Percentiles rank a stretch among this genome's conserved stretches.
phyloP scores from a whole-genome alignment of 2,888 invertebrate species.

The Chaitophorus viminalis region DNA sequence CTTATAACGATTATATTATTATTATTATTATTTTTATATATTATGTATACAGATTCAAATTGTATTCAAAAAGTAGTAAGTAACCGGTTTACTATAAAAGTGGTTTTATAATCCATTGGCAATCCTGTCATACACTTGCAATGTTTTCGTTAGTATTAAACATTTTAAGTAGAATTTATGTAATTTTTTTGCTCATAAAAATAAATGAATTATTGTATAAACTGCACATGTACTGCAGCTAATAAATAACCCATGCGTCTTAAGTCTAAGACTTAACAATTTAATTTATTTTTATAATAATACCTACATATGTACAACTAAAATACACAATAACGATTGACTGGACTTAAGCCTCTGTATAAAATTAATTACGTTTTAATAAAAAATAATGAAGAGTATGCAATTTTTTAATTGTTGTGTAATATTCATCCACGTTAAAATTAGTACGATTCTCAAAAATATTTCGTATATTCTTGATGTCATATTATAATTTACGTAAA shows the following conservation, averaged over 20 bases:
- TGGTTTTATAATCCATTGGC: constrained; percentile 39
- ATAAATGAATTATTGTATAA: constrained; percentile 28
- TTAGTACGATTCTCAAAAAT: neutral
- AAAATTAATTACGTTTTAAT: neutral
- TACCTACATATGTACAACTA: neutral
- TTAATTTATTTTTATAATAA: neutral
- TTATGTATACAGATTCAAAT: neutral
- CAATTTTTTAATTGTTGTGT: neutral
- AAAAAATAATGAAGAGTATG: neutral
- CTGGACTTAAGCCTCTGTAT: neutral
- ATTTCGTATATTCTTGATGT: neutral
- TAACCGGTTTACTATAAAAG: constrained; percentile 57
- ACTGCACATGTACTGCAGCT: neutral
- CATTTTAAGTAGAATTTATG: constrained; percentile 16
- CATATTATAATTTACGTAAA: neutral
- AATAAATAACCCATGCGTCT: constrained; percentile 12
- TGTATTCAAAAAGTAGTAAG: constrained; percentile 15
- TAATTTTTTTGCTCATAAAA: constrained; percentile 32
- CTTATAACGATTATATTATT: constrained; percentile 41
- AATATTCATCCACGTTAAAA: neutral
- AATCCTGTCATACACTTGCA: constrained; percentile 16
- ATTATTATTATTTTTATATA: too few species aligned
- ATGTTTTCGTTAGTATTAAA: constrained; percentile 40
- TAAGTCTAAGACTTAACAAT: neutral
- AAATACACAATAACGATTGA: neutral